Evolutionary conservation across 2,888 invertebrate species (phyloP).

Genomic region (Hypselothyrea guttata): DNA sequence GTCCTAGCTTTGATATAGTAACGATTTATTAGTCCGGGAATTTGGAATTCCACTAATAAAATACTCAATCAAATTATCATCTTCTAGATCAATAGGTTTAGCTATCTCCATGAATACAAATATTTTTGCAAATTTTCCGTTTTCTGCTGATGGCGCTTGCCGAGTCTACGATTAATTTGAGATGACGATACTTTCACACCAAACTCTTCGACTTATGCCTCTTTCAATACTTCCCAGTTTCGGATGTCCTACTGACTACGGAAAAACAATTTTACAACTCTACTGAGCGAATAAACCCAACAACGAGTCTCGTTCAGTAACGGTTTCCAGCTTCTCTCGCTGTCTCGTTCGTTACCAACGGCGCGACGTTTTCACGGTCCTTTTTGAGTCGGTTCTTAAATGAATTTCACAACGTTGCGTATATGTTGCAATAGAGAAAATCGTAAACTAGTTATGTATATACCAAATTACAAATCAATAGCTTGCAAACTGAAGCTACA

Average conservation of each 20-base stretch:
- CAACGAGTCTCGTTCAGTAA: too few species aligned
- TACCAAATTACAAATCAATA: too few species aligned
- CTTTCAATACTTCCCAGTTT: constrained; percentile 8
- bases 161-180: constrained; percentile 3
- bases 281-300: constrained; percentile 9
- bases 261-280: not conserved
- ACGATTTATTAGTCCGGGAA: constrained; percentile 1
- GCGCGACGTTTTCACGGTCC: too few species aligned
- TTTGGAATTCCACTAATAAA: constrained; percentile 5
- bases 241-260: not conserved
- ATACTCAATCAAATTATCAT: constrained; percentile 8
- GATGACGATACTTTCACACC: constrained; percentile 10
- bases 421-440: too few species aligned
- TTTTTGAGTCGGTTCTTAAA: too few species aligned
- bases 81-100: constrained; percentile 6
- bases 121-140: constrained; percentile 16
- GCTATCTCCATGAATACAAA: constrained; percentile 17
- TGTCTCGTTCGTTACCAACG: too few species aligned
- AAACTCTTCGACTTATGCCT: constrained; percentile 1
- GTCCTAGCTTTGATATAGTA: constrained; percentile 6
- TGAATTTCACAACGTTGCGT: too few species aligned
- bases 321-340: too few species aligned
- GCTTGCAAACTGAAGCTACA: too few species aligned
- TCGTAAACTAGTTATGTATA: too few species aligned
- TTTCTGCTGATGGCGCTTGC: constrained; percentile 1